Conservation (phyloP, 2,113 vertebrate genomes). For the Phylloscopus trochilus region DNA sequence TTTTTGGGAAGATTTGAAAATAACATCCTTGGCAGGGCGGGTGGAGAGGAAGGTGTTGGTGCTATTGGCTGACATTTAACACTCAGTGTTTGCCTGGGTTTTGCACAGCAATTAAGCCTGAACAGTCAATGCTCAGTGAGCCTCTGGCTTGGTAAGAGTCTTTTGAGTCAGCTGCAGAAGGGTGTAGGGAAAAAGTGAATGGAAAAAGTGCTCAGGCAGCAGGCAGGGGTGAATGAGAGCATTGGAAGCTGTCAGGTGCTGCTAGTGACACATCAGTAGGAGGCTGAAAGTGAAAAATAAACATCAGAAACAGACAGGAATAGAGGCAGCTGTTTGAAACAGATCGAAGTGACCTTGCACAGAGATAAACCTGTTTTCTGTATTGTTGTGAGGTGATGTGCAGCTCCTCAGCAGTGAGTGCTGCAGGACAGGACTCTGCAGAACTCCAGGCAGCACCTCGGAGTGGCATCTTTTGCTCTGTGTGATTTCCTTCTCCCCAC, state of each 20-base stretch:
- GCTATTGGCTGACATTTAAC: neutral
- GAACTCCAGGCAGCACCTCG: neutral
- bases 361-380: neutral
- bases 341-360: neutral
- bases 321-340: neutral
- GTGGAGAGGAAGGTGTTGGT: neutral
- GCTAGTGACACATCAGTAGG: neutral
- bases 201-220: neutral
- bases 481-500: neutral
- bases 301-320: neutral
- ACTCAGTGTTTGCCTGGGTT: neutral
- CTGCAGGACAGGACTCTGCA: neutral
- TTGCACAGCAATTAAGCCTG: neutral
- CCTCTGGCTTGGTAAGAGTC: neutral
- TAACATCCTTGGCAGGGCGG: neutral
- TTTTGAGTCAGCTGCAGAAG: neutral
- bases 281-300: neutral
- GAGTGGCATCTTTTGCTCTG: neutral
- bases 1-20: neutral
- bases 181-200: neutral
- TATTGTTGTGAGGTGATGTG: neutral
- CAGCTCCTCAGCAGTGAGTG: neutral
- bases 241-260: neutral
- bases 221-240: neutral
- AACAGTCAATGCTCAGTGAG: neutral